Conservation (phyloP, 2,797 vertebrate genomes). For the Sarcoramphus papa region DNA sequence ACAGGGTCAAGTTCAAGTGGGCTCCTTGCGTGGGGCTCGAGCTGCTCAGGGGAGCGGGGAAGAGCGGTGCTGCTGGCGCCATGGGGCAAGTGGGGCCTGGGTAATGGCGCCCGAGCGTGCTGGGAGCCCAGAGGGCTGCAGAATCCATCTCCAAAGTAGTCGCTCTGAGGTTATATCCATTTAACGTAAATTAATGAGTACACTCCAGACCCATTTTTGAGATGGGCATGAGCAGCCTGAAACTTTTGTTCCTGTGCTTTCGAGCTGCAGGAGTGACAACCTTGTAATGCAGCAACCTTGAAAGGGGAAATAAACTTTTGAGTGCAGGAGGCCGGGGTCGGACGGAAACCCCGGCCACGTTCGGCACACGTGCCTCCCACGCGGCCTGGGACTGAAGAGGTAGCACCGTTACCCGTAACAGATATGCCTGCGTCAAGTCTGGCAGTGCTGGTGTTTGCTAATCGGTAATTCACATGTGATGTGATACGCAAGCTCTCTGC, state of each 20-base stretch:
- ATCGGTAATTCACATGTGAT: accelerated
- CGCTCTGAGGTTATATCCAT: background rate
- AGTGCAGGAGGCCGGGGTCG: accelerated
- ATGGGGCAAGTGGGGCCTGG: accelerated
- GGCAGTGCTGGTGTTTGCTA: background rate
- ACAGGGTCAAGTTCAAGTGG: accelerated
- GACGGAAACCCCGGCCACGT: accelerated
- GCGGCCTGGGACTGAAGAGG: accelerated
- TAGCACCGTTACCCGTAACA: accelerated
- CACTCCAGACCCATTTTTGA: accelerated
- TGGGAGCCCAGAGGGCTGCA: background rate
- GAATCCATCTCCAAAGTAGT: accelerated
- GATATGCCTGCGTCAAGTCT: accelerated
- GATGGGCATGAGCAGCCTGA: background rate
- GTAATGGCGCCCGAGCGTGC: accelerated
- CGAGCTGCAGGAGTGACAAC: background rate
- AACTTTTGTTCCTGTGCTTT: background rate
- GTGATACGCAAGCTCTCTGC: background rate
- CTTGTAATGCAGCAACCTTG: accelerated
- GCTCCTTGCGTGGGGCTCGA: background rate
- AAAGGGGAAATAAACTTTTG: background rate
- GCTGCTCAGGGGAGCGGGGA: accelerated
- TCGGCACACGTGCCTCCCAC: accelerated
- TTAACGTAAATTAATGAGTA: background rate
- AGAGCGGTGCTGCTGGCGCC: accelerated